Base-by-base conservation (phyloP, 2,113 vertebrate species). In the Grallaria varia region DNA sequence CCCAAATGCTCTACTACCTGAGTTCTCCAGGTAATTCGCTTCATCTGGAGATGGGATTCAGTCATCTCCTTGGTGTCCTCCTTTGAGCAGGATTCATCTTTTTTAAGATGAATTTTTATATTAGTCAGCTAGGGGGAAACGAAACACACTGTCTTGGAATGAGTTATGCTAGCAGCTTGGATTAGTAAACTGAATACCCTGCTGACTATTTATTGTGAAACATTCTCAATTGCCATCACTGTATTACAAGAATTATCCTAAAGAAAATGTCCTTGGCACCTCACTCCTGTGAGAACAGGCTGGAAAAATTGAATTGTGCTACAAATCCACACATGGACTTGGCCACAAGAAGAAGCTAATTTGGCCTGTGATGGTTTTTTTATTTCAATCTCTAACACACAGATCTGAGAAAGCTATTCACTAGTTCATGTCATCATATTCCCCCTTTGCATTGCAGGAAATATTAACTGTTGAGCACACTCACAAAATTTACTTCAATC, bases 21-120 rank as follows among this genome's bases (percentile, higher is more conserved):
- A 98, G 64, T 93, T 98, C n/a, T 97, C 97, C 77, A 97, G 98
- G 98, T 98, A 98, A 95, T 75, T 83, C 42, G 25, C 39, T 71
- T 83, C 75, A 74, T 50, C 40, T 45, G 30, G 58, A 74, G 33
- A 37, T 21, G 6, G 42, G 50, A 56, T 58, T 52, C 47, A 50
- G 59, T 40, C 33, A 28, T 84, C 35, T 56, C 12, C 19, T 40
- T n/a, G 31, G 14, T 68, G 24, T 58, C 18, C 30, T 78, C 73
- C 35, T 11, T 53, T 33, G 9, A 85, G n/a, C 4, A 7, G 13
- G 14, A 78, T 87, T 94, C 20, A 79, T 83, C 56, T 75, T 81
- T 31, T 50, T 40, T 74, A 84, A 90, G 55, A 45, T 23, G 12
- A 77, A 39, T 27, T 68, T 60, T 81, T n/a, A 23, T 20, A 53